A percentile compares a stretch with the other conserved stretches of the same genome.
These are phyloP conservation scores for Norana najaformis DNA, from an alignment of 2,888 invertebrate species.

Conservation along the genomic window DNA sequence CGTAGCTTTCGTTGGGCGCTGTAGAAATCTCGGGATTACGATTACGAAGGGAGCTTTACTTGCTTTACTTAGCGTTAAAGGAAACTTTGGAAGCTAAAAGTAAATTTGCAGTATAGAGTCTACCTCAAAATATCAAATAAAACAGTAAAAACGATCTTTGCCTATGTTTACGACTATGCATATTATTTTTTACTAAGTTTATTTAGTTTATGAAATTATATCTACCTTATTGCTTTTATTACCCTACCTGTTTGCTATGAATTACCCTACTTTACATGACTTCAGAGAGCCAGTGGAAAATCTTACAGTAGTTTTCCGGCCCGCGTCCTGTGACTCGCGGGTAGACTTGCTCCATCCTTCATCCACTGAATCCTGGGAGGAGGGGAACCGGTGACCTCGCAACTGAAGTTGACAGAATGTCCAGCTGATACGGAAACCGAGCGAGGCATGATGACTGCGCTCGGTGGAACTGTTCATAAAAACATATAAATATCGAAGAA, in stretches of 20 bases:
- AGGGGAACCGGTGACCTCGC: conserved; percentile 68
- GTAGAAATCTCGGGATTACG: too few relatives aligned
- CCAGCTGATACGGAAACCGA: conserved; percentile 49
- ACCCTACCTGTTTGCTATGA: neutral
- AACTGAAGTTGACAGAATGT: conserved; percentile 69
- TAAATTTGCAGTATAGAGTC: neutral
- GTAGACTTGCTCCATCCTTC: conserved; percentile 73
- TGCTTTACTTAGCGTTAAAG: too few relatives aligned
- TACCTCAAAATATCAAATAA: neutral
- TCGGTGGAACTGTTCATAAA: conserved; percentile 48
- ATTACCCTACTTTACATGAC: neutral
- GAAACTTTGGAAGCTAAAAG: neutral
- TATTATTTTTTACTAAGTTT: too few relatives aligned
- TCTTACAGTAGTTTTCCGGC: conserved; percentile 55
- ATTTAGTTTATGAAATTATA: too few relatives aligned
- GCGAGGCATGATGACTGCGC: conserved; percentile 55
- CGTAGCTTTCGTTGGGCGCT: too few relatives aligned
- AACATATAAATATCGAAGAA: neutral
- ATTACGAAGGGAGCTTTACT: too few relatives aligned
- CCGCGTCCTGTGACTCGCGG: conserved; percentile 64
- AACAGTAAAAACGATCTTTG: neutral
- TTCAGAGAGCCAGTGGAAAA: neutral
- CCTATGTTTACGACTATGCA: neutral
- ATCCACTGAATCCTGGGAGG: conserved; percentile 73
- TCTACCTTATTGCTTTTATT: too few relatives aligned